Evolutionary conservation across 2,888 invertebrate genomes (phyloP).

Genomic region (Didymodactylos carnosus): DNA sequence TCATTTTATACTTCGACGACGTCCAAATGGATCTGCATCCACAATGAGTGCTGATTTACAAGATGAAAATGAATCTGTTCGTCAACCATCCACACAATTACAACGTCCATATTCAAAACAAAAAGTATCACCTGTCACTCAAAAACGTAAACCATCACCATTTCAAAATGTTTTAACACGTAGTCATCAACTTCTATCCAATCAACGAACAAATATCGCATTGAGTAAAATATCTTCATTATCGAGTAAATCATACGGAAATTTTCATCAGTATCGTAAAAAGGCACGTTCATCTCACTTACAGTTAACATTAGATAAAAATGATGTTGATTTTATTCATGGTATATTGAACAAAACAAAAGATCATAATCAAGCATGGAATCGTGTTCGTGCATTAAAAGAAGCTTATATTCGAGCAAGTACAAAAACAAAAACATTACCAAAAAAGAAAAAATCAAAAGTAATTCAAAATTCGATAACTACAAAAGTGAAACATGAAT

Average conservation of each 20-base stretch:
- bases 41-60: not conserved
- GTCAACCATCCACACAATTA: no score
- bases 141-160: no score
- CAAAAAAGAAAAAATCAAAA: not conserved
- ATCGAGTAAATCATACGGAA: no score
- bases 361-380: not conserved
- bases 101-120: no score
- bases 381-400: not conserved
- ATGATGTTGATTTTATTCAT: not conserved
- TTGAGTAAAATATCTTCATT: no score
- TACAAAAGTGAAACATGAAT: not conserved
- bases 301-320: no score
- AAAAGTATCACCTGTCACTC: no score
- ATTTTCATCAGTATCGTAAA: no score
- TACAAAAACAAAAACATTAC: not conserved
- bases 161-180: no score
- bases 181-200: no score
- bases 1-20: not conserved
- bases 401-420: not conserved
- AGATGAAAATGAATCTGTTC: not conserved
- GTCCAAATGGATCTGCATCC: not conserved
- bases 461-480: not conserved
- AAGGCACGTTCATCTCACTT: no score
- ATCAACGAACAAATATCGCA: no score
- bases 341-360: not conserved